A percentile compares a stretch with the other conserved stretches of the same genome.
Conservation (phyloP, 2,113 vertebrate genomes). For the Ptyas mucosa region DNA sequence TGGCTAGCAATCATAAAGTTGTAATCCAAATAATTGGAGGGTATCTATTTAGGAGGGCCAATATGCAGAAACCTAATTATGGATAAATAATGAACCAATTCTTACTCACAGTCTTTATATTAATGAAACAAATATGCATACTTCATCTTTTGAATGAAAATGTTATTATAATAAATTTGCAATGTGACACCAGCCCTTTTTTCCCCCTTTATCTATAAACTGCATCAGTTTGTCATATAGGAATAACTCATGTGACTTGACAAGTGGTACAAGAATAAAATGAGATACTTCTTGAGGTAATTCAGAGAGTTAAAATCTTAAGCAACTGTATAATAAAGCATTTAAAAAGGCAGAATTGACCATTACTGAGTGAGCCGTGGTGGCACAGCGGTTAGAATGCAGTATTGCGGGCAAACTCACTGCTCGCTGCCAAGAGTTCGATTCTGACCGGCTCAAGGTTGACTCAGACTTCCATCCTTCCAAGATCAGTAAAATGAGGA, state of each 20-base stretch:
- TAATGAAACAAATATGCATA: neutral
- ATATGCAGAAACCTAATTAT: neutral
- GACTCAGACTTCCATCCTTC: too few species aligned
- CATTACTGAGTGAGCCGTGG: neutral
- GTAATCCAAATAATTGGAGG: neutral
- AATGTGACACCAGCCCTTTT: constrained; percentile 66
- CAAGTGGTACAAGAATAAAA: constrained; percentile 60
- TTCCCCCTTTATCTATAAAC: constrained; percentile 71
- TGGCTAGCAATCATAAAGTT: neutral
- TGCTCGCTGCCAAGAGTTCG: too few species aligned
- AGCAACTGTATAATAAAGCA: neutral
- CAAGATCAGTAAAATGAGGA: too few species aligned
- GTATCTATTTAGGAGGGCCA: neutral
- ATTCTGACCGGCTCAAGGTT: too few species aligned
- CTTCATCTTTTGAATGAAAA: constrained; percentile 22
- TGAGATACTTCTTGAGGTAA: neutral
- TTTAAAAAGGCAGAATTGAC: neutral
- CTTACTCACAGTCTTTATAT: neutral
- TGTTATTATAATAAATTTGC: constrained; percentile 60
- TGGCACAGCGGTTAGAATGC: neutral
- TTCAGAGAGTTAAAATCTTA: neutral
- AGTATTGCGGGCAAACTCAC: too few species aligned
- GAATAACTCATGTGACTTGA: constrained; percentile 65
- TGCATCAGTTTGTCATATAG: constrained; percentile 70
- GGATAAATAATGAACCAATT: neutral